phyloP scores from a whole-genome alignment of 2,888 invertebrate genomes.

The Drosophila austrosaltans region DNA sequence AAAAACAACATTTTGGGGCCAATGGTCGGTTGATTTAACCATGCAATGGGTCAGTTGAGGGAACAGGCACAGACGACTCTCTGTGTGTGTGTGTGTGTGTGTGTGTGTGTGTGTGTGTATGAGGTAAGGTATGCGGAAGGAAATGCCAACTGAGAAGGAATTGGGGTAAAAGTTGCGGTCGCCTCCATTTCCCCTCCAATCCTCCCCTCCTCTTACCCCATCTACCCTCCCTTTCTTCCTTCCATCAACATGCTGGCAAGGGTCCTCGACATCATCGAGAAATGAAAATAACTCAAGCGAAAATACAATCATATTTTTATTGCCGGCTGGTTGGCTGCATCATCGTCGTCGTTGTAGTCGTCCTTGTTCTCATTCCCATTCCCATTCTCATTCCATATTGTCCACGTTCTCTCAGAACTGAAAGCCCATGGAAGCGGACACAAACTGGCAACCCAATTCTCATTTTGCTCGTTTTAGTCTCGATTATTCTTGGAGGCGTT shows the following conservation, averaged over 20 bases:
- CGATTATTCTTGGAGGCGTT: conserved; percentile 78
- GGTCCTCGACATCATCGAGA: conserved; percentile 75
- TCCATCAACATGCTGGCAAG: conserved; percentile 6
- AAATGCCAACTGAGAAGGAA: conserved; percentile 55
- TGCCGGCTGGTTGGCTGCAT: conserved; percentile 79
- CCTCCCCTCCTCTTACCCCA: conserved; percentile 9
- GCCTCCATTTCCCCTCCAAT: conserved; percentile 7
- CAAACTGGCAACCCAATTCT: conserved; percentile 46
- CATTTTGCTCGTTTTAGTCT: conserved; percentile 72
- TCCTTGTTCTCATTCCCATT: not conserved
- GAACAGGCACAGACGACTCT: conserved; percentile 4
- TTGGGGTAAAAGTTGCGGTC: conserved; percentile 63
- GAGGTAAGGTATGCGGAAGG: conserved; percentile 43
- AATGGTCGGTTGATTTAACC: conserved; percentile 75
- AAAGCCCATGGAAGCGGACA: conserved; percentile 47
- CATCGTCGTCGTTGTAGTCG: conserved; percentile 13
- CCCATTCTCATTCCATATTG: not conserved
- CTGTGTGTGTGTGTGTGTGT: not conserved
- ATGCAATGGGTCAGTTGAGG: conserved; percentile 67
- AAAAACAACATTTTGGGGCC: conserved; percentile 27
- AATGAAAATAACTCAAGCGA: conserved; percentile 82
- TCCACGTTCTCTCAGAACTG: not conserved
- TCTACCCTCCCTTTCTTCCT: conserved; percentile 33
- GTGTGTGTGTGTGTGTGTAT: too few species aligned
- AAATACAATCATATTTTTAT: conserved; percentile 83